Evolutionary conservation across 2,888 invertebrate genomes (phyloP), one percentile per base, ranked within the genome.

Genomic region (Clanis bilineata): DNA sequence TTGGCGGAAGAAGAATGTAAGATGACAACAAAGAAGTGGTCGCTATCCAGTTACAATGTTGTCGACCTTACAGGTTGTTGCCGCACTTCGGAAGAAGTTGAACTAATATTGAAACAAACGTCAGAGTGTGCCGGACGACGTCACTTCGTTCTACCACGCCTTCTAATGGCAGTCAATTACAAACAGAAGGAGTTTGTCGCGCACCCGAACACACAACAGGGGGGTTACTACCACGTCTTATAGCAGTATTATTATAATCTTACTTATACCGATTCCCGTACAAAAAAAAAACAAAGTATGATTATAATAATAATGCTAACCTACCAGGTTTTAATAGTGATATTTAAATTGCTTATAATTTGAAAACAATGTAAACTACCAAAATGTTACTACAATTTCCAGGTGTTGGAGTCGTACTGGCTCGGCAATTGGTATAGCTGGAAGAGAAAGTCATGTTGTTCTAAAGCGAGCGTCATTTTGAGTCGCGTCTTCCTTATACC

Each of bases 161-260:
- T 96, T 7, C 90, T 95, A 28, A 87, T 95, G 79, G 96, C 96
- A 0, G 92, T 96, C 71, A 94, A 95, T 73, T 94, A 93, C 71
- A 93, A 94, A 65, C 95, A 96, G 73, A 96, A 95, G 74, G 94
- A 94, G 75, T 96, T 96, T 75, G 95, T 96, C 0, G 95, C 96
- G 3, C 96, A 96, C 83, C 94, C 95, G 0, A 95, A 96, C 77
- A 94, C 95, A 18, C 96, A 96, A 76, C 95, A 95, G 85, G 93
- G n/a, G n/a, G n/a, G n/a, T n/a, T n/a, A n/a, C n/a, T n/a, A n/a
- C n/a, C n/a, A n/a, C n/a, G n/a, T n/a, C n/a, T n/a, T n/a, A n/a
- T n/a, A n/a, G n/a, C n/a, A n/a, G n/a, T n/a, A n/a, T n/a, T n/a
- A n/a, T n/a, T n/a, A n/a, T n/a, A n/a, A n/a, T n/a, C n/a, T n/a